Conservation (phyloP, 2,113 vertebrate species). For the Jaculus jaculus region DNA sequence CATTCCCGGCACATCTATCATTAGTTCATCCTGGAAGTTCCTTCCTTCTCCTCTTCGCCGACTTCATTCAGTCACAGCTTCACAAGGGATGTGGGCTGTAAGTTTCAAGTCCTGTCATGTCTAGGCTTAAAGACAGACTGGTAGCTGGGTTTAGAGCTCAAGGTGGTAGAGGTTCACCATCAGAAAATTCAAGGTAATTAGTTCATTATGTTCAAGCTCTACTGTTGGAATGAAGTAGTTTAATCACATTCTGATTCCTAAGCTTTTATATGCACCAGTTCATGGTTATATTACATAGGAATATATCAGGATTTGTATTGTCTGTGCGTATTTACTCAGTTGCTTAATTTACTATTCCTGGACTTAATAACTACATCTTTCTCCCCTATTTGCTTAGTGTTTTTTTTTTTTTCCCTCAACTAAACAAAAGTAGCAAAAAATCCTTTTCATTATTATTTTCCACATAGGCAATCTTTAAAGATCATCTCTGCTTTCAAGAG, state of each 20-base stretch:
- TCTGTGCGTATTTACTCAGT: neutral
- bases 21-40: neutral
- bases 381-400: neutral
- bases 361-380: neutral
- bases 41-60: neutral
- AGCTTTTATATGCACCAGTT: neutral
- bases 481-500: neutral
- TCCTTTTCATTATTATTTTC: neutral
- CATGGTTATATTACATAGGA: neutral
- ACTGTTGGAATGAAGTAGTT: neutral
- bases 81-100: neutral
- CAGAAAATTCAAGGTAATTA: neutral
- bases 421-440: neutral
- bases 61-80: neutral
- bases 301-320: neutral
- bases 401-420: neutral
- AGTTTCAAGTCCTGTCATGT: neutral
- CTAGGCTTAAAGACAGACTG: neutral
- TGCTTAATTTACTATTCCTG: neutral
- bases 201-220: neutral
- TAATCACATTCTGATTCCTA: neutral
- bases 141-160: neutral
- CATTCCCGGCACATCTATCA: neutral
- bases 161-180: neutral
- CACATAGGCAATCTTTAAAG: neutral